These are phyloP conservation scores for Ianthella basta DNA, from an alignment of 37 sponge, comb jelly and placozoan species.

Conservation along the genomic window DNA sequence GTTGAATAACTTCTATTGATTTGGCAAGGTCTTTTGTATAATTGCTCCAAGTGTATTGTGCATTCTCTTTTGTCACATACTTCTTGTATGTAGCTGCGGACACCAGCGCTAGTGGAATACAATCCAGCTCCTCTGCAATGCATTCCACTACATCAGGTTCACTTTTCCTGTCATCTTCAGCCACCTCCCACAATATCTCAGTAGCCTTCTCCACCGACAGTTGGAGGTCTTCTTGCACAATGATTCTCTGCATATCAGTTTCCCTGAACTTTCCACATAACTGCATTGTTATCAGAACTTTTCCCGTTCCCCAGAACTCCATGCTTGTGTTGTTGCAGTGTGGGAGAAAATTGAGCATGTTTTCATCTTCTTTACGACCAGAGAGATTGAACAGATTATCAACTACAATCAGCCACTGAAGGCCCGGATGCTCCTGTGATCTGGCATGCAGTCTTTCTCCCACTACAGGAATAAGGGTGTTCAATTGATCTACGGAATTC, in stretches of 20 bases:
- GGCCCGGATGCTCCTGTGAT: neutral
- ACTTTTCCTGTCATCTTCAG: neutral
- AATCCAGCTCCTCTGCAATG: neutral
- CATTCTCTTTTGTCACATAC: neutral
- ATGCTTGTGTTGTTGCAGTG: neutral
- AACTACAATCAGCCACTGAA: constrained; percentile 2
- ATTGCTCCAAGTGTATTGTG: neutral
- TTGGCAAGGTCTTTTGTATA: neutral
- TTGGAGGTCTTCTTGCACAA: neutral
- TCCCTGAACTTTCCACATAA: neutral
- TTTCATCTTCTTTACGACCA: neutral
- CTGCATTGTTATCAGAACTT: constrained; percentile 14
- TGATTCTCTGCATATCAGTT: neutral
- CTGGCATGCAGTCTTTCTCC: no score
- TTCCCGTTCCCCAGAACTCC: neutral
- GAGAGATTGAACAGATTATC: constrained; percentile 6
- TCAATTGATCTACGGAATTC: no score
- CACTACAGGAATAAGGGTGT: no score
- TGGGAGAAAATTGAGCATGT: neutral
- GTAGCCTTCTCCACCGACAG: neutral
- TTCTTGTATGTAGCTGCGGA: neutral
- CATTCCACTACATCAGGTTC: neutral
- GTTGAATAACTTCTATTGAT: neutral
- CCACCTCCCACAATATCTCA: neutral
- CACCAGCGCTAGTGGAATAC: constrained; percentile 1